Conservation (phyloP, 2,113 vertebrate species). For the Megaceryle torquata region DNA sequence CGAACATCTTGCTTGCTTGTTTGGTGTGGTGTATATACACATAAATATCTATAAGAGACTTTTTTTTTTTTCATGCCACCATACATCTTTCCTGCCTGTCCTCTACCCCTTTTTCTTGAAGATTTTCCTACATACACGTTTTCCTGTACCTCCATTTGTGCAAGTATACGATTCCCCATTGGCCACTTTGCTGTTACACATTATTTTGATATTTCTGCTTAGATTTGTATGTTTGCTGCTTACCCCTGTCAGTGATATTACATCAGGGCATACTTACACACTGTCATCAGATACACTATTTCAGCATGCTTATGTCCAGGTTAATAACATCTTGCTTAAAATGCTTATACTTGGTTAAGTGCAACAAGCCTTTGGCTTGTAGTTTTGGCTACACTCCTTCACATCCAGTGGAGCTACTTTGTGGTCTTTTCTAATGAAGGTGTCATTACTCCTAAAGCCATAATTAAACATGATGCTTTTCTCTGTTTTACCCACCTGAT, state of each 20-base stretch:
- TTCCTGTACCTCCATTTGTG: neutral
- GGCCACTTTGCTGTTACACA: neutral
- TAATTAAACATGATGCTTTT: neutral
- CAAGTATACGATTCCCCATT: neutral
- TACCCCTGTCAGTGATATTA: neutral
- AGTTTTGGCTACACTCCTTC: neutral
- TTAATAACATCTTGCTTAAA: neutral
- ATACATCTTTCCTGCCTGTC: neutral
- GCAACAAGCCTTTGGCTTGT: neutral
- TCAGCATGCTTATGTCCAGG: neutral
- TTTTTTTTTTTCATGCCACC: neutral
- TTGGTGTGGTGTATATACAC: neutral
- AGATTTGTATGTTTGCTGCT: neutral
- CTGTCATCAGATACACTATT: neutral
- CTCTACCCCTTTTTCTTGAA: neutral
- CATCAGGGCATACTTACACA: neutral
- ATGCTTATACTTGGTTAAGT: neutral
- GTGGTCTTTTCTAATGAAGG: neutral
- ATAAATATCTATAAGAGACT: rapidly evolving
- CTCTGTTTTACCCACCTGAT: neutral
- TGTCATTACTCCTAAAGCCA: neutral
- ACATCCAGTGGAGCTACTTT: neutral
- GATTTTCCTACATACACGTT: neutral
- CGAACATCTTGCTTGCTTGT: neutral
- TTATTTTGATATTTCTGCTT: neutral